Base-by-base conservation (phyloP, 1,140 invertebrate genomes). In the Drosophila sp. region DNA sequence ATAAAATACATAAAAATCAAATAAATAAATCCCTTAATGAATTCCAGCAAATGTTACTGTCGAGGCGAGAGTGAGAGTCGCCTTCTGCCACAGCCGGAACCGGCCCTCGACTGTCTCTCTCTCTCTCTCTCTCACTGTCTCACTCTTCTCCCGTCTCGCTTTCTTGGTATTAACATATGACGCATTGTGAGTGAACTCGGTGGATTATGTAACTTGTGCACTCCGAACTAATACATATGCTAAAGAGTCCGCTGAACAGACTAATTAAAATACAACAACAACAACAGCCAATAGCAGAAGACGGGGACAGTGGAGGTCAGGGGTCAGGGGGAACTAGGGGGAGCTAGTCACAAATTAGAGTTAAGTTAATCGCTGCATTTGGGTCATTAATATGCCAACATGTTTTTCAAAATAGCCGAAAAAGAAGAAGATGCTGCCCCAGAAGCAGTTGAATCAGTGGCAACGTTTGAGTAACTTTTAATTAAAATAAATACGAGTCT, bases 1-100 rank as follows among this genome's bases (percentile, higher is more conserved):
- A 87, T 87, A 86, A 86, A 86, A 86, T 86, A 87, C 74, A 87
- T 86, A 89, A 89, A 86, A 78, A 71, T 87, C 75, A 67, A 82
- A 87, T 87, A 82, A 82, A 86, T 71, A 87, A 87, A 50, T 67
- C 53, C 32, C 7, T 16, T 58, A 75, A 86, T 86, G 67, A 86
- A 86, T 81, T 84, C 13, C 21, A 18, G 6, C 27, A 50, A 38
- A 48, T 6, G 46, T 25, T 14, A 32, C 41, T 50, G 9, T 25
- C 32, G 29, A 46, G 57, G 21, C 29, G 46, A 67, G 64, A 72
- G 70, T 67, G 56, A 59, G 70, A 66, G 70, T 67, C 29, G 59
- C 13, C 16, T 27, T 25, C 45, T 18, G 48, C 9, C 9, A 11
- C 18, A 86, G 78, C 81, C 81, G 81, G 81, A 87, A 87, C 83